A percentile compares a stretch with the other conserved stretches of the same genome.
Conservation (phyloP, 2,888 invertebrate genomes). For the Piscicola geometra region DNA sequence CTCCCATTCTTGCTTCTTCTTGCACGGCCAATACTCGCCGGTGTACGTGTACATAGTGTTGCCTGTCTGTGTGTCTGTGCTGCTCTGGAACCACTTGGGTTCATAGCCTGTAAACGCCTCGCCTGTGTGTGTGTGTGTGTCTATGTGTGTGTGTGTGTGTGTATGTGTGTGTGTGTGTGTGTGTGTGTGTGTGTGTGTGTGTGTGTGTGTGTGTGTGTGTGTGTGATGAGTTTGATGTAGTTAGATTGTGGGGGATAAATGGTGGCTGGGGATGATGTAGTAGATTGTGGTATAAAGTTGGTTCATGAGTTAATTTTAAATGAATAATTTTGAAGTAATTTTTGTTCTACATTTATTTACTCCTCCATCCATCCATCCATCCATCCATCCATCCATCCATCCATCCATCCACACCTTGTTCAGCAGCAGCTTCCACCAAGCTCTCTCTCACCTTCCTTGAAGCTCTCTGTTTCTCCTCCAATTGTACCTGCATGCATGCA, state of each 20-base stretch:
- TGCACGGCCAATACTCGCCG: slow-evolving; percentile 87
- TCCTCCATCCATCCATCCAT: no score
- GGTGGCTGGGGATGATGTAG: no score
- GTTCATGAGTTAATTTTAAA: no score
- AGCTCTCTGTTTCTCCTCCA: slow-evolving; percentile 92
- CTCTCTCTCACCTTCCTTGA: slow-evolving; percentile 73
- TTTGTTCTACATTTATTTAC: no score
- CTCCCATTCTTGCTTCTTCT: slow-evolving; percentile 80
- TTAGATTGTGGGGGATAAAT: background rate
- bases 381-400: no score
- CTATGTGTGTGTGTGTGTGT: no score
- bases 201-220: background rate
- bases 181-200: slow-evolving; percentile 14
- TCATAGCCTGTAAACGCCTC: slow-evolving; percentile 69
- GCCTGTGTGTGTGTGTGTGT: slow-evolving; percentile 55
- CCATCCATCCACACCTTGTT: slow-evolving; percentile 46
- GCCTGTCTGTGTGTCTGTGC: slow-evolving; percentile 64
- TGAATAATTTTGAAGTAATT: no score
- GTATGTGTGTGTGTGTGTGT: slow-evolving; percentile 55
- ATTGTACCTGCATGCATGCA: slow-evolving; percentile 57
- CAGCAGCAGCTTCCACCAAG: slow-evolving; percentile 49
- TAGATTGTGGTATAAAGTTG: no score
- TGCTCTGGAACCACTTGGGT: slow-evolving; percentile 83
- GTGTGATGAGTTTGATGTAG: slow-evolving; percentile 8
- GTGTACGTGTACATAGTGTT: slow-evolving; percentile 76